phyloP scores from a whole-genome alignment of 2,888 invertebrate species.

The Pollenia amentaria region DNA sequence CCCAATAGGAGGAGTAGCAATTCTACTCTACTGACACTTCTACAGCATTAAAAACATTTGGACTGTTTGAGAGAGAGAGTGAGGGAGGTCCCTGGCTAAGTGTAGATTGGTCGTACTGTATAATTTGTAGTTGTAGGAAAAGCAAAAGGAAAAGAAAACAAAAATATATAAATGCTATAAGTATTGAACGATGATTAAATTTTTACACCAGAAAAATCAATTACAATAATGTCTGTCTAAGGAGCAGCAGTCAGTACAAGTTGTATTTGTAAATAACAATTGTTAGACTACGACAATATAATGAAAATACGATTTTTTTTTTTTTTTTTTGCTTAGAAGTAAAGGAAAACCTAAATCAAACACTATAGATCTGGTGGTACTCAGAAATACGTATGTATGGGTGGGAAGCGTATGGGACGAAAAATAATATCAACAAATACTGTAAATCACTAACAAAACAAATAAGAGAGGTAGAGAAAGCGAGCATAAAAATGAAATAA shows the following conservation, averaged over 20 bases:
- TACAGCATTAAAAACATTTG: constrained; percentile 31
- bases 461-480: constrained; percentile 11
- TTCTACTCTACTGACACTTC: constrained; percentile 10
- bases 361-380: not conserved
- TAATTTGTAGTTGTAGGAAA: constrained; percentile 44
- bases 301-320: constrained; percentile 34
- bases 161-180: constrained; percentile 56
- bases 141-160: not conserved
- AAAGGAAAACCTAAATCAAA: constrained; percentile 33
- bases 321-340: not conserved
- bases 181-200: constrained; percentile 76
- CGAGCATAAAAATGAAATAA: constrained; percentile 16
- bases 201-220: constrained; percentile 78
- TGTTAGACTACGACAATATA: constrained; percentile 59
- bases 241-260: constrained; percentile 45
- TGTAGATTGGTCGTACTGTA: constrained; percentile 7
- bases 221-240: constrained; percentile 77
- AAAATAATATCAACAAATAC: constrained; percentile 66
- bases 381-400: not conserved
- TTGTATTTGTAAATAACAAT: constrained; percentile 68
- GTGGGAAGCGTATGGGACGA: constrained; percentile 10
- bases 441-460: constrained; percentile 69
- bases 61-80: not conserved
- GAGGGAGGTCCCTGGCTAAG: constrained; percentile 18
- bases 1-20: constrained; percentile 64